Base-by-base conservation (phyloP, 1,140 invertebrate species). In the Heliconius eleuchia region DNA sequence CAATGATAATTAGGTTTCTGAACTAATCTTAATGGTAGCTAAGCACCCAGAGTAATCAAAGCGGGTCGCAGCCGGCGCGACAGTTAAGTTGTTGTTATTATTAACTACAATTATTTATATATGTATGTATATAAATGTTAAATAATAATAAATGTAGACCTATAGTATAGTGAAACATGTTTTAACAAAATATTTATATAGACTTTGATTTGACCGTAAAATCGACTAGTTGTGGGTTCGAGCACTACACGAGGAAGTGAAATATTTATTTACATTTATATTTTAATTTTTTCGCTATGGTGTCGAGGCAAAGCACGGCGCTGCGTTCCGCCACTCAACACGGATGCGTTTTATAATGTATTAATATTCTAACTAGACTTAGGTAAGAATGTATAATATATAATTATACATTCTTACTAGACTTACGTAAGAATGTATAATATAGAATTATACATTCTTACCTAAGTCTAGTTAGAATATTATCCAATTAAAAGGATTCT, bases 81-180 rank as follows among this genome's bases (percentile, higher is more conserved):
- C 77, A 78, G 78, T 81, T 81, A 81, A 46, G 52, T 78, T 34
- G 78, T 81, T 81, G 66, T 72, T 72, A 70, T 78, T 78, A 81
- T 81, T 57, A 78, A 57, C 52, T 79, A 55, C 60, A 81, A 74
- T 78, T 81, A 75, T 34, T 34, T 11, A 76, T 76, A n/a, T 75
- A 75, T 46, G 71, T 37, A 42, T 27, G 71, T 34, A 55, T 66
- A 60, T 75, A 60, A 75, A 66, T 66, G 18, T 60, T 2, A 11
- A 42, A 42, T 42, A 42, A 42, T 42, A 42, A 18, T 75, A 60
- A 75, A 42, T 66, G 9, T 66, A 23, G 27, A 30, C 11, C 23
- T 30, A 6, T 66, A 66, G 30, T 66, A 66, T 1, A 30, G 60
- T 66, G 60, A 66, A 66, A 66, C 27, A 30, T 4, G 23, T 30